These are phyloP conservation scores for Conus canariensis DNA, from an alignment of 2,888 invertebrate genomes.

Conservation along the genomic window DNA sequence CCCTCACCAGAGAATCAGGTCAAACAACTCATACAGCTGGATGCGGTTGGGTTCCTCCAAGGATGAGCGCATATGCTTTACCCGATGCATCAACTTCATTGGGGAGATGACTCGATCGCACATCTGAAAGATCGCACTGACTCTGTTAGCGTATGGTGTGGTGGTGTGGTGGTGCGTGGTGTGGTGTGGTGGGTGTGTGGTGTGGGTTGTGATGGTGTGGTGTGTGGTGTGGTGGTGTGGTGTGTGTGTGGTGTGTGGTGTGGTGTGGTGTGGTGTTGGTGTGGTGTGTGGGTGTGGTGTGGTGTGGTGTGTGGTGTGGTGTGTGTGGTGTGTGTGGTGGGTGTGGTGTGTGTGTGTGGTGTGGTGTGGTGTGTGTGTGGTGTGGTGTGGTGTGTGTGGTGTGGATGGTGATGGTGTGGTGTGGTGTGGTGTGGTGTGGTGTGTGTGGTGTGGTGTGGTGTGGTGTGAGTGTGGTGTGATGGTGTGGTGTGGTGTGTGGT, in stretches of 20 bases:
- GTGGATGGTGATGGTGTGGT: neutral
- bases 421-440: neutral
- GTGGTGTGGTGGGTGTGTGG: neutral
- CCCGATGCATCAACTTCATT: conserved; percentile 72
- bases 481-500: neutral
- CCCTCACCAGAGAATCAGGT: conserved; percentile 72
- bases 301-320: neutral
- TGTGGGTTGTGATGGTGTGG: neutral
- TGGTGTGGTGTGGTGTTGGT: neutral
- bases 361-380: neutral
- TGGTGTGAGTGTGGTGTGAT: too few species aligned
- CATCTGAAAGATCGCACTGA: conserved; percentile 64
- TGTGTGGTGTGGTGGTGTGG: neutral
- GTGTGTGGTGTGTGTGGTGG: conserved; percentile 7
- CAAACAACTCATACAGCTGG: conserved; percentile 75
- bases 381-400: neutral
- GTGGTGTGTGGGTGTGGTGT: too few species aligned
- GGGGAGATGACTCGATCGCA: conserved; percentile 75
- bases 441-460: too few species aligned
- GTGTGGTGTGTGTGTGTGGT: neutral
- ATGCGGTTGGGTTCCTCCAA: conserved; percentile 72
- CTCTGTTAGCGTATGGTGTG: neutral
- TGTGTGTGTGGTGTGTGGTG: neutral
- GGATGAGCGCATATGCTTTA: conserved; percentile 71
- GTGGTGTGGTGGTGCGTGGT: neutral